Evolutionary conservation across 64 coral and sea anemone genomes (phyloP), one percentile per base, ranked within the genome.

Genomic region (Dendrophyllia cribrosa): DNA sequence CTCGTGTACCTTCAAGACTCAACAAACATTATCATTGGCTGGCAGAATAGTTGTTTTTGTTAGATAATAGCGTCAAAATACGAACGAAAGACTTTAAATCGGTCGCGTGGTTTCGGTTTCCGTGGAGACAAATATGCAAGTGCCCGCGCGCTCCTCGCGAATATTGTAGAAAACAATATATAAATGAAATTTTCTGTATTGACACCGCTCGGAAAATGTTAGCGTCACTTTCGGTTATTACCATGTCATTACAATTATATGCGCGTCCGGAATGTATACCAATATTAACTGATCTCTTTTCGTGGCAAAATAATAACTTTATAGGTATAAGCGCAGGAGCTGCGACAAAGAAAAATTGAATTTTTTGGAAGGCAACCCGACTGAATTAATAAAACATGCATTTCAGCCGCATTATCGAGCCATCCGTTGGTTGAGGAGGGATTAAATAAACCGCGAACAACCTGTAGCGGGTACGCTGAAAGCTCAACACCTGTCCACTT

Each of bases 151-250:
- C 58, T 43, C 23, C 14, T 74, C 2, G 78, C 78, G 34, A 63
- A 64, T 75, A 58, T 3, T 7, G 13, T 13, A 64, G 17, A 17
- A 25, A 77, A 77, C 24, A 53, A 22, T 20, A 5, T 8, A 26
- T 77, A 23, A 23, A 56, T 55, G 75, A 77, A 77, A 24, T 25
- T 34, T 59, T 82, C 7, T 64, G 16, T 64, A 23, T 64, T 43
- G 26, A 64, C 43, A 46, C 21, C 24, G 34, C 9, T 25, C 24
- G 43, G 7, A 64, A 63, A 19, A 43, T 44, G 19, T 19, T 2
- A 67, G 80, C 80, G 80, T 84, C 80, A 19, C 20, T 67, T 67
- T 84, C 13, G 16, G 3, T 51, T 47, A 66, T 66, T 83, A 19
- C 44, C 49, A 2, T 59, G 7, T 56, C 7, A 79, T 16, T 61